Base-by-base conservation (phyloP, 37 sponge, comb jelly and placozoan genomes). In the Diacarnus erythraeanus region DNA sequence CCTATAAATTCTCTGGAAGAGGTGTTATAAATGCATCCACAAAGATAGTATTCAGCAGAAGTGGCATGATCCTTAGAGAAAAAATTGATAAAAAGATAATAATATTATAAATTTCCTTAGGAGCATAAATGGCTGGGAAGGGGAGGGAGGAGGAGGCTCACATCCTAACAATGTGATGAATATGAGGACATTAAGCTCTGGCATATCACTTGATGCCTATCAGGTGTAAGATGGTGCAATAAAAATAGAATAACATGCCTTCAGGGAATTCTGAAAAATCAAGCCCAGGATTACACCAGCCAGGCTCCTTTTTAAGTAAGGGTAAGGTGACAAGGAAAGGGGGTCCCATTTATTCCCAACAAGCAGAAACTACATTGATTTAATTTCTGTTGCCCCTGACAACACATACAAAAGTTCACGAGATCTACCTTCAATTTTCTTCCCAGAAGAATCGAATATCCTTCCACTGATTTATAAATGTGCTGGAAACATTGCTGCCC, bases 341-440 rank as follows among this genome's bases (percentile, higher is more conserved):
- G 12, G 6, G 6, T 6, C 51, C 12, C 51, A 47, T 47, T 47
- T 15, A 12, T 47, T 47, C 12, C 6, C 12, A 47, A 15, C 6
- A 15, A 47, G 51, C 12, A 47, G 51, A 47, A 47, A 47, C 51
- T 47, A 12, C 51, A 47, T n/a, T n/a, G n/a, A n/a, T n/a, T n/a
- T n/a, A n/a, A n/a, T n/a, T n/a, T n/a, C 51, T 12, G 51, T 47
- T 47, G 51, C 51, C 51, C 6, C 51, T 6, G 51, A 12, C 51
- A 47, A 31, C 31, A 6, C 8, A n/a, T n/a, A n/a, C n/a, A n/a
- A n/a, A n/a, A n/a, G n/a, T n/a, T n/a, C n/a, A n/a, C 22, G 4
- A 8, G n/a, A 30, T 41, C 23, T 61, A 86, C 86, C 67, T 72
- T 74, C 0, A 79, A 5, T n/a, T 86, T 86, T 43, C 86, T 71